phyloP scores from a whole-genome alignment of 2,797 vertebrate species.

The Meriones psammophilus region DNA sequence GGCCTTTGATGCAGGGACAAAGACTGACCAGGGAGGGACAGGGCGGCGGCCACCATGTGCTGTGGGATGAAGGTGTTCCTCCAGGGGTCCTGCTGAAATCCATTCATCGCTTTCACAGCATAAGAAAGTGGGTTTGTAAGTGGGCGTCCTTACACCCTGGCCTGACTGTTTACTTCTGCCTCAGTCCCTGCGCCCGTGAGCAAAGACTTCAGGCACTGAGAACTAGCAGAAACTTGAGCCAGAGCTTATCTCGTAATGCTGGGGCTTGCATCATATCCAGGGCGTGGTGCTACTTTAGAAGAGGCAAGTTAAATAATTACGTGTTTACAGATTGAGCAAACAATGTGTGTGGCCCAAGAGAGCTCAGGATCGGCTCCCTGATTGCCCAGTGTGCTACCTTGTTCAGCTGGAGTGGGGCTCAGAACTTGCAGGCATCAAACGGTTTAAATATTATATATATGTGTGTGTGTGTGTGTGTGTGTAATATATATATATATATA shows the following conservation, averaged over 20 bases:
- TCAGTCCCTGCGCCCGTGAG: slow-evolving; percentile 68
- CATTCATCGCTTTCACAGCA: slow-evolving; percentile 80
- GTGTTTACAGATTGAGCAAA: slow-evolving; percentile 90
- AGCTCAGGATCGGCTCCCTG: slow-evolving; percentile 68
- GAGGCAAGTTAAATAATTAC: slow-evolving; percentile 90
- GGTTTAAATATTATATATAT: background rate
- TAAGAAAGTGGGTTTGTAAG: slow-evolving; percentile 76
- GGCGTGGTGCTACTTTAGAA: slow-evolving; percentile 90
- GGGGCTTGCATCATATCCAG: slow-evolving; percentile 88
- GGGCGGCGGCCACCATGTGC: background rate
- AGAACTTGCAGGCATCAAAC: background rate
- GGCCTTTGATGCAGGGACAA: background rate
- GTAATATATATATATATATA: background rate
- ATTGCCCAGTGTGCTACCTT: slow-evolving; percentile 40
- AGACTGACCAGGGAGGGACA: background rate
- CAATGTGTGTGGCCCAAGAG: slow-evolving; percentile 80
- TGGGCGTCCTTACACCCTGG: slow-evolving; percentile 65
- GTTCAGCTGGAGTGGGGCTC: background rate
- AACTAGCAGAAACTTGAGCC: slow-evolving; percentile 89
- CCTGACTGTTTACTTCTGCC: slow-evolving; percentile 81
- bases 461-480: no score
- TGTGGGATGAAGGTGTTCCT: slow-evolving; percentile 36
- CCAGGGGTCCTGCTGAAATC: slow-evolving; percentile 55
- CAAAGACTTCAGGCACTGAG: slow-evolving; percentile 83
- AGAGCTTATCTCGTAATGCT: slow-evolving; percentile 89